phyloP scores from a whole-genome alignment of 2,113 vertebrate species.

The Megalops atlanticus region DNA sequence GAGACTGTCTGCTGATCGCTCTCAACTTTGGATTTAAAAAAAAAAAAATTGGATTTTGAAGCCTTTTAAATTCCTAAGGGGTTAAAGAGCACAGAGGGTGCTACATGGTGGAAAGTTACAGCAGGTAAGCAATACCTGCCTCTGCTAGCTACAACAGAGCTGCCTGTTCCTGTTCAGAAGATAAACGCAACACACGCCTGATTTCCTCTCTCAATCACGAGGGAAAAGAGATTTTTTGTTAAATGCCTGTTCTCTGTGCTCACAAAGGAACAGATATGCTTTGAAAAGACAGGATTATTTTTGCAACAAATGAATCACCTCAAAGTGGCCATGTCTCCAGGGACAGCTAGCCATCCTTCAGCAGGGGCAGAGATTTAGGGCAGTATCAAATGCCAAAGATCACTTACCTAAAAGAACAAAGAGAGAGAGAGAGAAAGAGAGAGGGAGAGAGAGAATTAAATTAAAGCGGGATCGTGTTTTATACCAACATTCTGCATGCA shows the following conservation, averaged over 20 bases:
- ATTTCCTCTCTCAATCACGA: not conserved
- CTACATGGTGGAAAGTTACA: too few relatives aligned
- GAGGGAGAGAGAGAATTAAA: not conserved
- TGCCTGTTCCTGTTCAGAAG: not conserved
- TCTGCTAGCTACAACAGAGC: not conserved
- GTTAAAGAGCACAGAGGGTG: not conserved
- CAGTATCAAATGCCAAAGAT: not conserved
- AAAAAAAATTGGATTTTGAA: too few relatives aligned
- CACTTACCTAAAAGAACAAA: constrained; percentile 22
- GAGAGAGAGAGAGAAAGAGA: not conserved
- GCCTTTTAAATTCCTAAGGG: not conserved
- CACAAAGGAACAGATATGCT: not conserved
- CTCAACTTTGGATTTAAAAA: not conserved
- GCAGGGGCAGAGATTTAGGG: not conserved
- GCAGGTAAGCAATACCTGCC: not conserved
- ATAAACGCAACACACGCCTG: not conserved
- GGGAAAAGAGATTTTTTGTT: constrained; percentile 8
- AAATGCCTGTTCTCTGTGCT: not conserved
- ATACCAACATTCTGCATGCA: not conserved
- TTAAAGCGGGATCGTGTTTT: not conserved
- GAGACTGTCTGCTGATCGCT: not conserved
- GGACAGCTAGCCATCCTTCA: not conserved
- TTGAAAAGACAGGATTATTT: not conserved
- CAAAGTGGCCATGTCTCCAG: not conserved
- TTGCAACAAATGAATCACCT: constrained; percentile 9